Percentiles rank a stretch among this genome's conserved stretches.
These are phyloP conservation scores for Alviniconcha strummeri DNA, from an alignment of 2,888 invertebrate species.

Conservation along the genomic window DNA sequence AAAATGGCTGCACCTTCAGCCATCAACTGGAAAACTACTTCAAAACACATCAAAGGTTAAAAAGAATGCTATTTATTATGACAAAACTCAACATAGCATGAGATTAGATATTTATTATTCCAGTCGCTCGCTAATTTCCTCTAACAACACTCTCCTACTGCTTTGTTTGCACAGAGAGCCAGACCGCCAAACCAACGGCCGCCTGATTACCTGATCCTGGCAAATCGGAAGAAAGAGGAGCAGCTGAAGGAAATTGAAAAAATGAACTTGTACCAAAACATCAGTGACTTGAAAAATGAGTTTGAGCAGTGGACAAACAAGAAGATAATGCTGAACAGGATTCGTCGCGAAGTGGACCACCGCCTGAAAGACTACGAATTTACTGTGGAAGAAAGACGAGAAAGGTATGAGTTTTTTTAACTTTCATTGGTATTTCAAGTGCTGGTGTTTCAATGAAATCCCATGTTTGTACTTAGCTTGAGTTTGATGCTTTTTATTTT, in stretches of 20 bases:
- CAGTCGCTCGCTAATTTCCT: too few relatives aligned
- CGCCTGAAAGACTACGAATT: constrained; percentile 63
- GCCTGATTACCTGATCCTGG: constrained; percentile 67
- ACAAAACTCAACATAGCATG: too few relatives aligned
- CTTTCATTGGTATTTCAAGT: background rate
- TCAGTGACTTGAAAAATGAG: constrained; percentile 68
- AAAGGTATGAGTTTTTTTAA: constrained; percentile 56
- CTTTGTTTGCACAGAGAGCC: constrained; percentile 56
- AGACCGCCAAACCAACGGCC: constrained; percentile 64
- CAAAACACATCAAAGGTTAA: too few relatives aligned
- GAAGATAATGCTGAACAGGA: constrained; percentile 64
- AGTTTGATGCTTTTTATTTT: too few relatives aligned
- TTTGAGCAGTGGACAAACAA: constrained; percentile 70
- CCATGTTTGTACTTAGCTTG: background rate
- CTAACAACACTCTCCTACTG: too few relatives aligned
- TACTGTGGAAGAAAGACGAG: constrained; percentile 67
- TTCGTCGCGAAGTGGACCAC: constrained; percentile 61
- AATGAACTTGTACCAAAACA: constrained; percentile 62
- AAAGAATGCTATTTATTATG: too few relatives aligned
- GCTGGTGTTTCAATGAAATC: background rate
- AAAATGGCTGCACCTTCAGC: too few relatives aligned
- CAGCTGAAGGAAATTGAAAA: constrained; percentile 56
- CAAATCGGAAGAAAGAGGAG: constrained; percentile 66
- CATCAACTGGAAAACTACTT: too few relatives aligned
- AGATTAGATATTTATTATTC: too few relatives aligned